Conservation (phyloP, 2,113 vertebrate species). For the Falco punctatus region DNA sequence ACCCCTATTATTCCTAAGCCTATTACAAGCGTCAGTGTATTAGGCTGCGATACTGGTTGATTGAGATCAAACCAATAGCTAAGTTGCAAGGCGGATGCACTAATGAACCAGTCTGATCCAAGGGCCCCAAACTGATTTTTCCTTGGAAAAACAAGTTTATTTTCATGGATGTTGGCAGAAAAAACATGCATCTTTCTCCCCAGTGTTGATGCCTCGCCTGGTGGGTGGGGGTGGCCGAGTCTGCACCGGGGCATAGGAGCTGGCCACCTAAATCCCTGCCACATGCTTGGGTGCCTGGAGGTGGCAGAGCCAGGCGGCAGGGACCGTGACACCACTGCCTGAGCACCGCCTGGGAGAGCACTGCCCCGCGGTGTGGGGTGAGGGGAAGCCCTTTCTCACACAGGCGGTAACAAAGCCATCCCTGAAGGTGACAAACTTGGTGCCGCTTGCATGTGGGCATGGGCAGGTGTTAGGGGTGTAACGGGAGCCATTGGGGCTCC, state of each 20-base stretch:
- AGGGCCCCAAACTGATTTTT: neutral
- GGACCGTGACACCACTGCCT: neutral
- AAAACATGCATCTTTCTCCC: neutral
- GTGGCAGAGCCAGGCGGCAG: neutral
- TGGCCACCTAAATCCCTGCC: neutral
- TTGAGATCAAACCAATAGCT: conserved; percentile 10
- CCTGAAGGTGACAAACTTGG: too few relatives aligned
- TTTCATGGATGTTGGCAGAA: neutral
- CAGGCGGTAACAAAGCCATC: fast-evolving
- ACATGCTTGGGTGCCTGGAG: fast-evolving
- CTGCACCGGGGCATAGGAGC: fast-evolving
- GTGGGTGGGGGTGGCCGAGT: neutral
- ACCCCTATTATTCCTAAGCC: conserved; percentile 1
- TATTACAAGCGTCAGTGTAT: conserved; percentile 7
- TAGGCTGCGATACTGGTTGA: neutral
- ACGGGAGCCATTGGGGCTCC: neutral
- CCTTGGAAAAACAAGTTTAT: neutral
- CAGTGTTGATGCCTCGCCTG: neutral
- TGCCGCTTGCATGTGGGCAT: fast-evolving
- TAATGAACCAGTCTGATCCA: neutral
- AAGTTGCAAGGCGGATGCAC: neutral
- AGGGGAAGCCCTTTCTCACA: neutral
- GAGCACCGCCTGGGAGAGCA: fast-evolving
- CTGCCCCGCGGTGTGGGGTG: fast-evolving
- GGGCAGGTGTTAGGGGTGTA: too few relatives aligned